Conservation (phyloP, 2,797 vertebrate species). For the Cheirogaleus major region DNA sequence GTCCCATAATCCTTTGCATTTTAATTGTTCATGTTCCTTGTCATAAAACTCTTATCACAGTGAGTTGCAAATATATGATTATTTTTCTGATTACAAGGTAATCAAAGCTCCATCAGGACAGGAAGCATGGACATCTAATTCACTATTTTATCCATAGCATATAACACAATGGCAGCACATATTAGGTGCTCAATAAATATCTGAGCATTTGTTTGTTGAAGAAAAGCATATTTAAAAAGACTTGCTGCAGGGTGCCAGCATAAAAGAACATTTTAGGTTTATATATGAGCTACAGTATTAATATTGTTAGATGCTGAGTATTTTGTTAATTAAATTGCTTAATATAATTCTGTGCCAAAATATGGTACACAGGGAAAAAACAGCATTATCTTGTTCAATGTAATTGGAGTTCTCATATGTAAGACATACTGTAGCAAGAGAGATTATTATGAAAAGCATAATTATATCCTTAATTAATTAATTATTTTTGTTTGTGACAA, state of each 20-base stretch:
- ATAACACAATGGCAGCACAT: neutral
- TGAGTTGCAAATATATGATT: neutral
- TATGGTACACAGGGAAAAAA: neutral
- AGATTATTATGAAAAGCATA: slow-evolving; percentile 16
- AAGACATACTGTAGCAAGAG: neutral
- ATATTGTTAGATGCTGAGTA: slow-evolving; percentile 17
- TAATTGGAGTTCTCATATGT: slow-evolving; percentile 20
- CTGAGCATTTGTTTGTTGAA: neutral
- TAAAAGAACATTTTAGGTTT: slow-evolving; percentile 4
- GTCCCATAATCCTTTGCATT: slow-evolving; percentile 8
- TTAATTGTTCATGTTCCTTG: neutral
- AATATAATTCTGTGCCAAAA: slow-evolving; percentile 42
- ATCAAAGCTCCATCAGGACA: neutral
- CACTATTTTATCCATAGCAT: neutral
- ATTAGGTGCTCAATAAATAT: slow-evolving; percentile 22
- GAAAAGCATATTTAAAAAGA: neutral
- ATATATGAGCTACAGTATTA: slow-evolving; percentile 1
- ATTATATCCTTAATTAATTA: slow-evolving; percentile 4
- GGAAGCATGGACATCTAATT: neutral
- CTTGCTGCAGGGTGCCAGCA: neutral
- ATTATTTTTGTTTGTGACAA: neutral
- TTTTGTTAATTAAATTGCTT: slow-evolving; percentile 55
- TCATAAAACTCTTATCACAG: neutral
- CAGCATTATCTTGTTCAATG: neutral
- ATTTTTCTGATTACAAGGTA: neutral